These are phyloP conservation scores for Seriola dumerili DNA, from an alignment of 2,113 vertebrate species.

Conservation along the genomic window DNA sequence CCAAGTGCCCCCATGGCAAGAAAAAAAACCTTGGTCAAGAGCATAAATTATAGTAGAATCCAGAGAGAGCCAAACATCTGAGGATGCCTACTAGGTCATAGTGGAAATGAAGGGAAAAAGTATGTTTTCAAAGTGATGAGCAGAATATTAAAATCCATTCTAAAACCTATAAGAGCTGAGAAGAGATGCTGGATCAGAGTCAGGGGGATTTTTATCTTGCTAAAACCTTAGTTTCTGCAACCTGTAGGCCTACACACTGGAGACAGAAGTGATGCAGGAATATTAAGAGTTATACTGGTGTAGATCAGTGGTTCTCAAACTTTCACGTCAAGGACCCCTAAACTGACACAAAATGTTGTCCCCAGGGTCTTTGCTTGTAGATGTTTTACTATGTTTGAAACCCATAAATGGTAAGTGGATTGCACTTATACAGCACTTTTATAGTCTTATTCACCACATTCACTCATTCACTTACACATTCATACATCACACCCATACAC, in stretches of 20 bases:
- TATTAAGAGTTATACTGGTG: not conserved
- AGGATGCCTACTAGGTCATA: slow-evolving; percentile 43
- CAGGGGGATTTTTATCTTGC: not conserved
- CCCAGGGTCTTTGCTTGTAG: too few species aligned
- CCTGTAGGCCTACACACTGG: not conserved
- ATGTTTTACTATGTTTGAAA: too few species aligned
- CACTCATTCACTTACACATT: too few species aligned
- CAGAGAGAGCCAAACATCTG: slow-evolving; percentile 25
- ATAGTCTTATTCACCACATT: too few species aligned
- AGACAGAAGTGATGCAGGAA: not conserved
- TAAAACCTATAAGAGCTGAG: slow-evolving; percentile 8
- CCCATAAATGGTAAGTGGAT: too few species aligned
- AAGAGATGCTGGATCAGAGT: not conserved
- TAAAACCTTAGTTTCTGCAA: slow-evolving; percentile 2
- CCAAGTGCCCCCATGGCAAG: slow-evolving; percentile 25
- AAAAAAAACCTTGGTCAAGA: slow-evolving; percentile 21
- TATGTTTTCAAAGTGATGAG: slow-evolving; percentile 42
- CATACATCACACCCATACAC: too few species aligned
- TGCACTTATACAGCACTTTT: too few species aligned
- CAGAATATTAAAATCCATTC: slow-evolving; percentile 54
- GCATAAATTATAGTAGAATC: slow-evolving; percentile 46
- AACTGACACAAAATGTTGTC: too few species aligned
- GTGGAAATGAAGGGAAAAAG: slow-evolving; percentile 37
- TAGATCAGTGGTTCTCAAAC: too few species aligned
- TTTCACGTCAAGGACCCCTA: too few species aligned